A percentile compares a stretch with the other conserved stretches of the same genome.
phyloP scores from a whole-genome alignment of 1,140 invertebrate genomes.

The Sycobia sp. region DNA sequence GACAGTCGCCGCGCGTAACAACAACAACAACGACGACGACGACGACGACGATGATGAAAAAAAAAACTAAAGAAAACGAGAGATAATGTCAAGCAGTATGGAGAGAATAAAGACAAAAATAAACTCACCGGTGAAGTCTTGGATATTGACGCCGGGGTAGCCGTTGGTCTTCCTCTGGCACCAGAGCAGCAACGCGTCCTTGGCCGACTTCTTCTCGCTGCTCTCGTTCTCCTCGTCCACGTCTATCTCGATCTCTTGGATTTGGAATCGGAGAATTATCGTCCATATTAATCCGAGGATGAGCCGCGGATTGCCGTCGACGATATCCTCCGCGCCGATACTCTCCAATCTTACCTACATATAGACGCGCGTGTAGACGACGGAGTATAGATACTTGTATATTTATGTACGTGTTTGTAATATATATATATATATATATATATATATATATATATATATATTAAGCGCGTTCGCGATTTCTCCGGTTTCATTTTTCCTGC shows the following conservation, averaged over 20 bases:
- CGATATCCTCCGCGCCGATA: conserved; percentile 98
- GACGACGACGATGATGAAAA: too few species aligned
- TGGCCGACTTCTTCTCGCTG: conserved; percentile 97
- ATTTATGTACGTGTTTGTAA: too few species aligned
- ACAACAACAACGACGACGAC: too few species aligned
- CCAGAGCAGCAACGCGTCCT: conserved; percentile 97
- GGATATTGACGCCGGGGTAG: conserved; percentile 86
- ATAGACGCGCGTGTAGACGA: too few species aligned
- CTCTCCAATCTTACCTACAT: conserved; percentile 89
- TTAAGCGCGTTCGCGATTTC: too few species aligned
- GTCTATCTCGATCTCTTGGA: conserved; percentile 98
- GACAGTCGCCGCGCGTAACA: too few species aligned
- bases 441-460: conserved; percentile 3
- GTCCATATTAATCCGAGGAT: conserved; percentile 99
- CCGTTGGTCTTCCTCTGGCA: conserved; percentile 97
- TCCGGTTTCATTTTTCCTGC: too few species aligned
- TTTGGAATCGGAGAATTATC: conserved; percentile 95
- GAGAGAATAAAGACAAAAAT: neutral
- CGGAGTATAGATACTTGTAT: conserved; percentile 14
- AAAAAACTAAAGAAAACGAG: too few species aligned
- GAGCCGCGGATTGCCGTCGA: conserved; percentile 93
- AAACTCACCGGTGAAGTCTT: conserved; percentile 69
- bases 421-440: neutral
- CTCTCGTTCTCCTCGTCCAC: conserved; percentile 97
- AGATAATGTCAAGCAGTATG: too few species aligned